Evolutionary conservation across 2,888 invertebrate species (phyloP), one percentile per base, ranked within the genome.

Genomic region (Coleophora flavipennella): DNA sequence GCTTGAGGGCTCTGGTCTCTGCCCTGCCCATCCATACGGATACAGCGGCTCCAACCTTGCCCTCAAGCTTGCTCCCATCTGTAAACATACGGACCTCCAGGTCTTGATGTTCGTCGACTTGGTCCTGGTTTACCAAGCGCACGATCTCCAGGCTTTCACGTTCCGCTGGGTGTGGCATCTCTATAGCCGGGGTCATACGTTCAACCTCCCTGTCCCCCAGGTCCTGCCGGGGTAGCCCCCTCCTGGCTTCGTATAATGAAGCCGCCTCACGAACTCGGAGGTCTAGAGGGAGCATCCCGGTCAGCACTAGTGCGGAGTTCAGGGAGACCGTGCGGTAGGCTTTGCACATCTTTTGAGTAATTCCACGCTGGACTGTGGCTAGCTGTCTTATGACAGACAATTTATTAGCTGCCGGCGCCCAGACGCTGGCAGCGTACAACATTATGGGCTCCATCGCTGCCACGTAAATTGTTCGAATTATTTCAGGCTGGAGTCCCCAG

Each of bases 281-380:
- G 40, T 55, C 51, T 0, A 53, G 36, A 1, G 51, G 48, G 3
- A 53, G 43, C 1, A 52, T 8, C 2, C 51, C 49, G 2, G 52
- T 28, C 26, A 54, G 33, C 1, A 41, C 29, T 1, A 50, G 32
- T 9, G 51, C 44, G 6, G 51, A 38, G 10, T 31, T 42, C 2
- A 50, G 38, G 0, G 51, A 50, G 8, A 45, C 43, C 1, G 49
- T 51, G 0, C 46, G 31, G 33, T 50, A 41, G 2, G 40, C 41
- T 28, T 28, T 44, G 1, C 20, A 35, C 1, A 33, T 33, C 6
- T 12, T n/a, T n/a, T 8, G 4, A 4, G 33, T 13, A 33, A 33
- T 12, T 1, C 4, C 7, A 6, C 49, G 37, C 7, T 36, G 40
- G 8, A 50, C 11, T 3, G 35, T 8, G 33, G 42, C 25, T 6